Base-by-base conservation (phyloP, 2,888 invertebrate genomes). In the Microctonus hyperodae region DNA sequence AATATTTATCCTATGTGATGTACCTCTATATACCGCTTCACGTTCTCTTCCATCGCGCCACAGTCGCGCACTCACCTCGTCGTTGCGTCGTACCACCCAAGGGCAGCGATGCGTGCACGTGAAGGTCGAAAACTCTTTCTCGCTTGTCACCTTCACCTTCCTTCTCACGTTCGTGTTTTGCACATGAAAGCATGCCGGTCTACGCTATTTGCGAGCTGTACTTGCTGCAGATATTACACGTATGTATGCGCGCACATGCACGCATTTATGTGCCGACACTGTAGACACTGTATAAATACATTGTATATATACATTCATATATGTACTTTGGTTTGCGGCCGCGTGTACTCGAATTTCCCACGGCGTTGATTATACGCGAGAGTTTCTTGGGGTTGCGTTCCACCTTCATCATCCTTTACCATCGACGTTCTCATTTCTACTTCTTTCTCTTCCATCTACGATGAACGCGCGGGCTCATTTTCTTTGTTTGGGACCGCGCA, bases 101-200 rank as follows among this genome's bases (percentile, higher is more conserved):
- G 78, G 79, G 79, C 80, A 79, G 68, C 75, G 76, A 75, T 79
- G 80, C 78, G 79, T 78, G 75, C 74, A 77, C 75, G 74, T 76
- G 78, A 80, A 80, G 78, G 61, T 58, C 62, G 62, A 35, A 64
- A 44, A 40, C 13, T 35, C 50, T 61, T 53, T 67, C 59, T 67
- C 67, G 72, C 69, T 28, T 62, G 59, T 58, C 58, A 69, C 28
- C 55, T 35, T 16, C 50, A 28, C 35, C 59, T 63, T 60, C 23
- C 57, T 53, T 28, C 61, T 40, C 37, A 16, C 44, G 16, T 28
- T 57, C 56, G 20, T 31, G 59, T 48, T 50, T 23, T 61, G 48
- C 23, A 62, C 57, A 57, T 66, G 40, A 37, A 61, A 60, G 65
- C 55, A 55, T 23, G 59, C 55, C 56, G 37, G 61, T 40, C 4